These are phyloP conservation scores for Eristalis pertinax DNA, from an alignment of 2,888 invertebrate genomes.

Conservation along the genomic window DNA sequence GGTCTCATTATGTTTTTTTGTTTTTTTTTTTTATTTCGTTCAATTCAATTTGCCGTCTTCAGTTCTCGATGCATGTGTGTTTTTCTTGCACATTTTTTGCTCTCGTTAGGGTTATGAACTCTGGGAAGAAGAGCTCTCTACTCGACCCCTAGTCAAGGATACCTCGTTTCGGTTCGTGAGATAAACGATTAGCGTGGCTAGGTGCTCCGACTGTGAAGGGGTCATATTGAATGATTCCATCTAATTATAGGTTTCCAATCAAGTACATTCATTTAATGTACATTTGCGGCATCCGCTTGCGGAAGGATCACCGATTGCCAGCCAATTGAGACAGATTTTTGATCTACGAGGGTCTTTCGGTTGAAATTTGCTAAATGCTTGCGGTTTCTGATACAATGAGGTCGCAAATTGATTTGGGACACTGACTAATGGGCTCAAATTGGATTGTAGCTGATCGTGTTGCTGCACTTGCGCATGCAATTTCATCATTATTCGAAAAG, in stretches of 20 bases:
- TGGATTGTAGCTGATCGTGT: neutral
- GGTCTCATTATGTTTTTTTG: neutral
- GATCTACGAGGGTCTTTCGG: neutral
- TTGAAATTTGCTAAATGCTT: neutral
- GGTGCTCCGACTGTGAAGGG: neutral
- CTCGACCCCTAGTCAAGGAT: slow-evolving; percentile 23
- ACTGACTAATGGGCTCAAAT: neutral
- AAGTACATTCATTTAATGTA: neutral
- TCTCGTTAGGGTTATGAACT: slow-evolving; percentile 27
- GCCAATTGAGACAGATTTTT: neutral
- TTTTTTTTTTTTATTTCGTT: neutral
- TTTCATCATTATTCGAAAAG: too few species aligned
- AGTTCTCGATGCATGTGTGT: neutral
- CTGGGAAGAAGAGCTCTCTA: neutral
- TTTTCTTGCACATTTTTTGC: neutral
- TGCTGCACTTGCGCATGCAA: neutral
- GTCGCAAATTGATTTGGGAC: neutral
- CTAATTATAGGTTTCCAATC: neutral
- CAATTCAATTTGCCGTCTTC: slow-evolving; percentile 19
- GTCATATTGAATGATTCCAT: neutral
- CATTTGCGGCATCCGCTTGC: neutral
- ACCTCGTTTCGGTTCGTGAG: slow-evolving; percentile 22
- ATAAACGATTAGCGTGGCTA: slow-evolving; percentile 16
- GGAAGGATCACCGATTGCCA: neutral
- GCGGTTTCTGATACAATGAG: neutral